Conservation (phyloP, 2,888 invertebrate genomes). For the Pasiphila rectangulata region DNA sequence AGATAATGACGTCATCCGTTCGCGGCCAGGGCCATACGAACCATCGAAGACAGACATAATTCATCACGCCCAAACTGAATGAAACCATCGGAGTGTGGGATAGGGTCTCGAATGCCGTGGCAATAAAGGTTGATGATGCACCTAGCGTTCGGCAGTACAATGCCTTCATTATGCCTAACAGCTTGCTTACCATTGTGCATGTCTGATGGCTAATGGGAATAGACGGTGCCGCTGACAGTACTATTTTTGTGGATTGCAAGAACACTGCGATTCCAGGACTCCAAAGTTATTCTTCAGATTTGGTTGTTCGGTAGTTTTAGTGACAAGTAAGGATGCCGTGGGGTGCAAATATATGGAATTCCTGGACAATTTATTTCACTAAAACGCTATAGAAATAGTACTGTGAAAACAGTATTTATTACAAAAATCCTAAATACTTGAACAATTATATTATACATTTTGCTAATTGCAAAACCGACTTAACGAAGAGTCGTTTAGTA, state of each 20-base stretch:
- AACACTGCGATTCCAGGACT: neutral
- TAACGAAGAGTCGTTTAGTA: too few relatives aligned
- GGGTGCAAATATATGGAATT: too few relatives aligned
- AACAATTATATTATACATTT: too few relatives aligned
- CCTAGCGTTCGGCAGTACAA: constrained; percentile 47
- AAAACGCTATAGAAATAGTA: too few relatives aligned
- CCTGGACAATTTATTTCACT: too few relatives aligned
- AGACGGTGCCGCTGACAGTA: constrained; percentile 38
- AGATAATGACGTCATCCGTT: constrained; percentile 64
- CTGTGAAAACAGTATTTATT: too few relatives aligned
- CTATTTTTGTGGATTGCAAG: constrained; percentile 36
- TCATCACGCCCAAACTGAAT: constrained; percentile 17
- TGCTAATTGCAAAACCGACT: too few relatives aligned
- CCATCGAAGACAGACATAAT: constrained; percentile 33
- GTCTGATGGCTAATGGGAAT: constrained; percentile 60
- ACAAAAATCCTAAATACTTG: too few relatives aligned
- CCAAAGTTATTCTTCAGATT: neutral
- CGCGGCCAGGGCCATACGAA: constrained; percentile 43
- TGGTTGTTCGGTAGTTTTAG: too few relatives aligned
- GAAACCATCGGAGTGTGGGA: constrained; percentile 6
- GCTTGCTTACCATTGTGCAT: constrained; percentile 69
- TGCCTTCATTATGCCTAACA: constrained; percentile 71
- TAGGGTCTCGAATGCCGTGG: constrained; percentile 20
- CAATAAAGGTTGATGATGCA: constrained; percentile 17
- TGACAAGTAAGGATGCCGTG: too few relatives aligned